phyloP scores from a whole-genome alignment of 2,888 invertebrate species.

The Mamestra brassicae region DNA sequence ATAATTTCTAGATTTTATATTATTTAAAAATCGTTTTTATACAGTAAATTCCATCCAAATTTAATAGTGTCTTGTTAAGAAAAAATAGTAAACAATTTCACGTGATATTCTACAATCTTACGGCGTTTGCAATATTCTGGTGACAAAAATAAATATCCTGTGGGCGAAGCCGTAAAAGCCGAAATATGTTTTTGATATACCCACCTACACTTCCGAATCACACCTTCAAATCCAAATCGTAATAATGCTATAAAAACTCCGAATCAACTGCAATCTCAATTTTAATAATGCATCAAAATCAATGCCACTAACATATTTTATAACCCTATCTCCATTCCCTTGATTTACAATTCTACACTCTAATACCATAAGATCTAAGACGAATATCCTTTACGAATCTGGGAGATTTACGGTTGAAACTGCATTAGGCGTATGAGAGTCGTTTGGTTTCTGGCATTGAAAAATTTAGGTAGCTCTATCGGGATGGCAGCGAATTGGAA shows the following conservation, averaged over 20 bases:
- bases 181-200: too few species aligned
- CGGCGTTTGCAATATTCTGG: too few species aligned
- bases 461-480: conserved; percentile 53
- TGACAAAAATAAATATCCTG: too few species aligned
- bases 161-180: too few species aligned
- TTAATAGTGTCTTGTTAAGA: too few species aligned
- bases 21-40: too few species aligned
- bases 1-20: too few species aligned
- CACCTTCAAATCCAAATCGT: neutral
- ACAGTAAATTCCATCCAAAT: too few species aligned
- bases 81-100: too few species aligned
- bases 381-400: conserved; percentile 12
- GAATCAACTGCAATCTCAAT: neutral
- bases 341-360: conserved; percentile 1
- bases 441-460: conserved; percentile 64
- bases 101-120: too few species aligned
- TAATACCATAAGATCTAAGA: neutral
- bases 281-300: conserved; percentile 25
- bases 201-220: neutral
- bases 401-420: conserved; percentile 57
- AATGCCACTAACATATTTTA: conserved; percentile 22
- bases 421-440: conserved; percentile 53
- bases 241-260: neutral
- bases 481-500: conserved; percentile 55
- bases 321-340: neutral